Evolutionary conservation across 2,113 vertebrate species (phyloP).

Genomic region (Delphinapterus leucas): DNA sequence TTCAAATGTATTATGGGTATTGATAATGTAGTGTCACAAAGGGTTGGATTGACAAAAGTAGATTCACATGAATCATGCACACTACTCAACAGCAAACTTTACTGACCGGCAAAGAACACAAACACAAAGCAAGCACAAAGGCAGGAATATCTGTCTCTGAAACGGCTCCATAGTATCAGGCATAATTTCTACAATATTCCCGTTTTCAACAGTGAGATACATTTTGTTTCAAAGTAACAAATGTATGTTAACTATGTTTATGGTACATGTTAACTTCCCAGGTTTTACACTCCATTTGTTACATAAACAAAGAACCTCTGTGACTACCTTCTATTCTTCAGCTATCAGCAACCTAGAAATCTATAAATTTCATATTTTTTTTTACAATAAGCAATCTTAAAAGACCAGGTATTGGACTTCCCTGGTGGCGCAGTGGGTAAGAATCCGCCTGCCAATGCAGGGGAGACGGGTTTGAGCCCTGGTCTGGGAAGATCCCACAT

Average conservation of each 20-base stretch:
- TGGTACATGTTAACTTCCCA: not conserved
- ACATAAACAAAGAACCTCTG: not conserved
- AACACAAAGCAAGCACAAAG: not conserved
- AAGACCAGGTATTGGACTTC: not conserved
- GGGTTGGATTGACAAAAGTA: not conserved
- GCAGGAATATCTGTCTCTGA: not conserved
- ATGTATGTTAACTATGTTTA: not conserved
- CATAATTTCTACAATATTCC: not conserved
- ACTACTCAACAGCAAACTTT: not conserved
- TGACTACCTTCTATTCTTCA: not conserved
- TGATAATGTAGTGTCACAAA: not conserved
- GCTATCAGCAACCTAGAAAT: not conserved
- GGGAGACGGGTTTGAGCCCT: no score
- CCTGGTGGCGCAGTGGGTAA: no score
- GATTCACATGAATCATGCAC: not conserved
- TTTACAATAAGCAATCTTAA: not conserved
- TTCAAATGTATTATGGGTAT: not conserved
- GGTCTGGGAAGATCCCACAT: no score
- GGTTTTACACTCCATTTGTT: not conserved
- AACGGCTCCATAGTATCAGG: not conserved
- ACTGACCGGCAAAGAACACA: not conserved
- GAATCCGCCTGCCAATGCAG: no score
- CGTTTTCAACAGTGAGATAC: not conserved
- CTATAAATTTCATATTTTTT: not conserved
- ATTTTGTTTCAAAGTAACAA: not conserved